phyloP scores from a whole-genome alignment of 2,888 invertebrate genomes.

The Lasioglossum marginatum region DNA sequence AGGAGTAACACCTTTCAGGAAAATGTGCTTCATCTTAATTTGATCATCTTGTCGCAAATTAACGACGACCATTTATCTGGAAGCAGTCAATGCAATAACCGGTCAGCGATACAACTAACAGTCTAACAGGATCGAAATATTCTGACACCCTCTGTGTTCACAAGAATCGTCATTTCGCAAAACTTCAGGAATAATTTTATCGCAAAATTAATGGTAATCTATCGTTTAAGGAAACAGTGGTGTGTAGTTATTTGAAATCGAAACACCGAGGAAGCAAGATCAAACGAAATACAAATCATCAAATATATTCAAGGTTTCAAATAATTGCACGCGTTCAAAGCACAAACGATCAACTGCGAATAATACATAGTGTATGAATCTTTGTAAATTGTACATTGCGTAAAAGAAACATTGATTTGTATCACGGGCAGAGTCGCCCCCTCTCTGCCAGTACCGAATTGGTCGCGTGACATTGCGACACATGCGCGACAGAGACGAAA shows the following conservation, averaged over 20 bases:
- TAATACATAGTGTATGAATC: neutral
- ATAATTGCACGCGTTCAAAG: neutral
- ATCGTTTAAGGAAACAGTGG: neutral
- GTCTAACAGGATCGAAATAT: slow-evolving; percentile 26
- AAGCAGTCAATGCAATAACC: neutral
- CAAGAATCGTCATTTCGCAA: slow-evolving; percentile 43
- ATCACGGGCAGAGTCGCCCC: neutral
- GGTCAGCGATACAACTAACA: neutral
- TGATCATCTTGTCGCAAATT: neutral
- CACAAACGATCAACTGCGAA: slow-evolving; percentile 11
- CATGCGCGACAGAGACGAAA: too few species aligned
- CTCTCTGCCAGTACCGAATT: too few species aligned
- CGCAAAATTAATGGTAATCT: slow-evolving; percentile 16
- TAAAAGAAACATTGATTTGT: neutral
- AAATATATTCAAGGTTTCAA: neutral
- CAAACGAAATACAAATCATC: neutral
- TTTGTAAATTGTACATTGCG: neutral
- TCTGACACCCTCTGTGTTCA: slow-evolving; percentile 53
- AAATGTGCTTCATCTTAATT: neutral
- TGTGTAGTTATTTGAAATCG: neutral
- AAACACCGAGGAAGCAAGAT: neutral
- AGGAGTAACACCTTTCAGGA: neutral
- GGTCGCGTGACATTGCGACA: too few species aligned
- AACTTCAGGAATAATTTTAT: slow-evolving; percentile 38
- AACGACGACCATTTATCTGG: neutral